A percentile compares a stretch with the other conserved stretches of the same genome.
phyloP scores from a whole-genome alignment of 2,113 vertebrate genomes.

The Ceratotherium simum region DNA sequence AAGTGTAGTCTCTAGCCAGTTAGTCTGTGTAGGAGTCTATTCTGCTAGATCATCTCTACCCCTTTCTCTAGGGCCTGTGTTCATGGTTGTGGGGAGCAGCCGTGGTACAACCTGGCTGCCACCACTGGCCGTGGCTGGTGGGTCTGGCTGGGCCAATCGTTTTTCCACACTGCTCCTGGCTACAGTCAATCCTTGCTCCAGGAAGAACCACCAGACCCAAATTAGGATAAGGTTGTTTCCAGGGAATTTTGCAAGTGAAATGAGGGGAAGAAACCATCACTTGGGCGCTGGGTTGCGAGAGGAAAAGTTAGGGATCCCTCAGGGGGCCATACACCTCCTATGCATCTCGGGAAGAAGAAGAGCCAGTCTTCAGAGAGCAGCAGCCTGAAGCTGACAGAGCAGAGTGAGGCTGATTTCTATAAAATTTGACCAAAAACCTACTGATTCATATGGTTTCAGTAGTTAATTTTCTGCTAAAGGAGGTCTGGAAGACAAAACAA shows the following conservation, averaged over 20 bases:
- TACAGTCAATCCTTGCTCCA: background rate
- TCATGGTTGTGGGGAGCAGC: background rate
- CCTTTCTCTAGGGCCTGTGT: background rate
- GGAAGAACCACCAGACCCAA: background rate
- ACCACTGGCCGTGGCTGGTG: background rate
- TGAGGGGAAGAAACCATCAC: background rate
- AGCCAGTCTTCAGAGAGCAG: background rate
- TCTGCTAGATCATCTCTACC: too few relatives aligned
- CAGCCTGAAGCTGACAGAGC: rapidly evolving
- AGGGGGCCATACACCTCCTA: too few relatives aligned
- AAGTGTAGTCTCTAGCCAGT: background rate
- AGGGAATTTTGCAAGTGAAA: background rate
- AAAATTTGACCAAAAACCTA: background rate
- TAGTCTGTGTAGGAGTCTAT: background rate
- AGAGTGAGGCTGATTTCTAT: background rate
- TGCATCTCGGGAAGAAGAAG: background rate
- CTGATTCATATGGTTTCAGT: background rate
- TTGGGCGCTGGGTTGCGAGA: background rate
- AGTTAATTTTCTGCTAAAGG: background rate
- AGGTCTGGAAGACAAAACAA: background rate
- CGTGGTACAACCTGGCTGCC: background rate
- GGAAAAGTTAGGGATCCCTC: background rate
- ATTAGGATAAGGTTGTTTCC: background rate
- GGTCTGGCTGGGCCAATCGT: background rate
- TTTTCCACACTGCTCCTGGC: background rate